Conservation (phyloP, 2,888 invertebrate species). For the Lasioglossum figueresi region DNA sequence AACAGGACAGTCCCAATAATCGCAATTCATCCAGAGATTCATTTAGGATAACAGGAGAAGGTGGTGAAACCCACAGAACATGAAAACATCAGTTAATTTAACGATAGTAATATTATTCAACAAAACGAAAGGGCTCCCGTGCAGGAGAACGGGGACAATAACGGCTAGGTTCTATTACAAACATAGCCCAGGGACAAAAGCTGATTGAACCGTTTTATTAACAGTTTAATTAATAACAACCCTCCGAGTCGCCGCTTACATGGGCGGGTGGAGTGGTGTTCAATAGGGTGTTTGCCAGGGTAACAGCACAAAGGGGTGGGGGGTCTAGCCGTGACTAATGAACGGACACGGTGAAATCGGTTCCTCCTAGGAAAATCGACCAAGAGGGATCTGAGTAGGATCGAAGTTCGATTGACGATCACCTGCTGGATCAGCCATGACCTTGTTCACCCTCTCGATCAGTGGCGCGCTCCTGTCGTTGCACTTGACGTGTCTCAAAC, state of each 20-base stretch:
- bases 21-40: background rate
- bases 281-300: background rate
- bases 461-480: constrained; percentile 89
- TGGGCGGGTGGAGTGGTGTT: background rate
- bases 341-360: constrained; percentile 18
- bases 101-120: constrained; percentile 61
- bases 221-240: constrained; percentile 48
- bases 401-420: constrained; percentile 64
- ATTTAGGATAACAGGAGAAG: background rate
- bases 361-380: constrained; percentile 32
- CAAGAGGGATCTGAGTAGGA: constrained; percentile 37
- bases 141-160: constrained; percentile 38
- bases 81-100: constrained; percentile 47
- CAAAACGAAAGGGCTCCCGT: constrained; percentile 24
- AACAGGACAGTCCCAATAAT: background rate
- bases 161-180: constrained; percentile 49
- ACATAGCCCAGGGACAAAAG: constrained; percentile 43
- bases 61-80: constrained; percentile 36
- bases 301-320: constrained; percentile 18
- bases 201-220: constrained; percentile 40
- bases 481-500: constrained; percentile 92
- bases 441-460: constrained; percentile 82
- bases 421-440: constrained; percentile 81
- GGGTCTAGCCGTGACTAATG: constrained; percentile 31
- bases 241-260: constrained; percentile 14